These are phyloP conservation scores for Crypturellus undulatus DNA, from an alignment of 2,113 vertebrate genomes.

Conservation along the genomic window DNA sequence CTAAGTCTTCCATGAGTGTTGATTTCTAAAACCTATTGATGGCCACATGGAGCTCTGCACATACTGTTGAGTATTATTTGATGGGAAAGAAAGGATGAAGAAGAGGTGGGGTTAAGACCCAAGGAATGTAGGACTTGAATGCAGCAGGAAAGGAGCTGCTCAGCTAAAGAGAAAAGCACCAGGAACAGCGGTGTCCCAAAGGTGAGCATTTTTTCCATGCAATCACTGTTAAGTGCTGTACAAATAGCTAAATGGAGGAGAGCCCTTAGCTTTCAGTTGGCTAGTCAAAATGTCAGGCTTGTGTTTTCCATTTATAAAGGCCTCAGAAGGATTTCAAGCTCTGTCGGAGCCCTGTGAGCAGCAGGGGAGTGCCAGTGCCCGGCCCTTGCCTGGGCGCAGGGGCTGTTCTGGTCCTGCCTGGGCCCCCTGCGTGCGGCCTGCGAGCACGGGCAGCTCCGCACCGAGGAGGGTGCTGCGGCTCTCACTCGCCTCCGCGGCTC, in stretches of 20 bases:
- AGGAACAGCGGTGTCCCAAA: background rate
- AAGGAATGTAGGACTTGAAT: background rate
- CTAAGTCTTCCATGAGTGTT: background rate
- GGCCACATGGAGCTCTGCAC: background rate
- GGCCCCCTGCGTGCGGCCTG: background rate
- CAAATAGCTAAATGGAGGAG: background rate
- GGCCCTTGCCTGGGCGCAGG: background rate
- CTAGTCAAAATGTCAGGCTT: background rate
- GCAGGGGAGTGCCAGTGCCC: background rate
- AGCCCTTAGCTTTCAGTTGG: background rate
- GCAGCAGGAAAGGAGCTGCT: background rate
- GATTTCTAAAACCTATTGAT: background rate
- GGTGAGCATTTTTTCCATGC: background rate
- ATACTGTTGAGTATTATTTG: background rate
- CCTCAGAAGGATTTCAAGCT: background rate
- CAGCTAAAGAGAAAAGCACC: background rate
- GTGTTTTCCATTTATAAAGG: fast-evolving
- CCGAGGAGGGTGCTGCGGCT: background rate
- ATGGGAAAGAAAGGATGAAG: background rate
- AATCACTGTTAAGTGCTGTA: background rate
- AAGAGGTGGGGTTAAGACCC: background rate
- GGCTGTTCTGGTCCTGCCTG: too few species aligned
- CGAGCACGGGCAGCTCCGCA: fast-evolving
- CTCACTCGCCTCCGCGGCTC: slow-evolving; percentile 38
- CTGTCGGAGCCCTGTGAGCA: background rate